phyloP scores from a whole-genome alignment of 30 jellyfish, hydroid and myxozoan genomes.

The Aurelia aurita region DNA sequence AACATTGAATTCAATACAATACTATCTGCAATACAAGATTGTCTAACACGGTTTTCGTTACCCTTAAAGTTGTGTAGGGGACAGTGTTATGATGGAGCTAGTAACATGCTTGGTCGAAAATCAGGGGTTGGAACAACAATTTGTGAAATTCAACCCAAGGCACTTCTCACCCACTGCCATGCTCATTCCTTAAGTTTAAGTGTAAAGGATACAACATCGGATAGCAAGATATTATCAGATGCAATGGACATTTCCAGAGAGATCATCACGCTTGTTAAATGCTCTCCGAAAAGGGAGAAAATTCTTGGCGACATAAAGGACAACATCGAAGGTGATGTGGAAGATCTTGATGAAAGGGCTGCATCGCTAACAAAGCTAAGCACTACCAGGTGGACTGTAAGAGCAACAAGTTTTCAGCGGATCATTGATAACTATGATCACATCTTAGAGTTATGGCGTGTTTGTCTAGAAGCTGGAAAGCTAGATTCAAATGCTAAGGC shows the following conservation, averaged over 20 bases:
- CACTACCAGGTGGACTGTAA: slow-evolving; percentile 78
- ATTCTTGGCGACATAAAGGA: slow-evolving; percentile 15
- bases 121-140: slow-evolving; percentile 42
- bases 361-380: slow-evolving; percentile 1
- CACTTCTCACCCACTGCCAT: slow-evolving; percentile 43
- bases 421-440: slow-evolving; percentile 58
- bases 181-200: slow-evolving; percentile 17
- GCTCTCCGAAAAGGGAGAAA: slow-evolving; percentile 28
- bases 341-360: not conserved
- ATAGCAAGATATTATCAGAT: slow-evolving; percentile 10
- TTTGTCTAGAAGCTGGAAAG: slow-evolving; percentile 31
- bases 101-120: slow-evolving; percentile 48
- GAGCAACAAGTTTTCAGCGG: slow-evolving; percentile 66
- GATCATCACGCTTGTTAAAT: slow-evolving; percentile 12
- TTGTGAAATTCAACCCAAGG: slow-evolving; percentile 33
- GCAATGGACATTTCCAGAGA: slow-evolving; percentile 34
- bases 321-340: slow-evolving; percentile 4
- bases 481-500: slow-evolving; percentile 64
- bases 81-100: slow-evolving; percentile 43
- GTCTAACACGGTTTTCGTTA: not conserved
- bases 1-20: slow-evolving; percentile 46
- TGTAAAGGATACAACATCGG: slow-evolving; percentile 28
- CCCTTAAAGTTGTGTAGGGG: slow-evolving; percentile 25
- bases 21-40: slow-evolving; percentile 42
- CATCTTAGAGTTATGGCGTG: slow-evolving; percentile 36